Percentiles rank a stretch among this genome's conserved stretches.
These are phyloP conservation scores for Sturnus vulgaris DNA, from an alignment of 2,113 vertebrate species.

Conservation along the genomic window DNA sequence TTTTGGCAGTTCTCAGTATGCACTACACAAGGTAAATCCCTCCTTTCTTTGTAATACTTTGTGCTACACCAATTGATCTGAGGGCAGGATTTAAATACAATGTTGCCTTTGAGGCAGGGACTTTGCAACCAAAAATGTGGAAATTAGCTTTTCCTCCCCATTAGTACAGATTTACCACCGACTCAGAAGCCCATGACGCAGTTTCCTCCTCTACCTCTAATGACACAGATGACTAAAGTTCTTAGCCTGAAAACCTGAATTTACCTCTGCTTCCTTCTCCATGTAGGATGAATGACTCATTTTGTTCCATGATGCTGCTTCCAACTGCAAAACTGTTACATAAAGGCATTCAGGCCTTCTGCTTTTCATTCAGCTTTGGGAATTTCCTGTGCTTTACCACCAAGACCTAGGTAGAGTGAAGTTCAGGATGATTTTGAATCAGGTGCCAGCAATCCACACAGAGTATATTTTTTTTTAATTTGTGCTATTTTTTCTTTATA, in stretches of 20 bases:
- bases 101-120: neutral
- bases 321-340: constrained; percentile 10
- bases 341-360: neutral
- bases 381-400: neutral
- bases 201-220: neutral
- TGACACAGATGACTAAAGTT: neutral
- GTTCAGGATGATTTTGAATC: neutral
- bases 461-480: neutral
- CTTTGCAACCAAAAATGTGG: neutral
- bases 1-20: neutral
- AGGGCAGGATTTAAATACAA: neutral
- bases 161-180: neutral
- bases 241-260: constrained; percentile 47
- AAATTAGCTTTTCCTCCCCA: neutral
- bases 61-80: neutral
- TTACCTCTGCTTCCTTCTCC: constrained; percentile 10
- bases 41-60: neutral
- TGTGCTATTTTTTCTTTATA: neutral
- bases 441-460: neutral
- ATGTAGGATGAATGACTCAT: constrained; percentile 39
- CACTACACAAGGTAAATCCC: neutral
- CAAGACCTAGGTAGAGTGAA: neutral
- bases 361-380: constrained; percentile 6
- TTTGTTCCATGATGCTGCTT: constrained; percentile 34
- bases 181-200: neutral